Conservation (phyloP, 2,888 invertebrate genomes). For the Nematopogon swammerdamellus region DNA sequence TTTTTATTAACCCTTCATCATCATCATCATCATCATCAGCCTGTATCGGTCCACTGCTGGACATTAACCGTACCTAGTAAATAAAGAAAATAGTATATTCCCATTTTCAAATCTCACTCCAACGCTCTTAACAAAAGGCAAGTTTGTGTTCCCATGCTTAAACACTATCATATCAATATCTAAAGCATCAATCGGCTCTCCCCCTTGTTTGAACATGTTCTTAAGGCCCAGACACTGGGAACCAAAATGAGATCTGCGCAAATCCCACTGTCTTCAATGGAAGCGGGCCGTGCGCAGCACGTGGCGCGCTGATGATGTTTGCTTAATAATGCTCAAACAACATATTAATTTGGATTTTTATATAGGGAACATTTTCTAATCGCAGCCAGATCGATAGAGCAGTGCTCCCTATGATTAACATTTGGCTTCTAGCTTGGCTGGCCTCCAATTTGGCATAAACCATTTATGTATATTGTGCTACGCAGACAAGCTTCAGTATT, state of each 20-base stretch:
- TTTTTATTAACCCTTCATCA: too few relatives aligned
- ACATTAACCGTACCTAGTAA: too few relatives aligned
- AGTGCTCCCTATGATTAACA: too few relatives aligned
- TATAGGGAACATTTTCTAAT: constrained; percentile 26
- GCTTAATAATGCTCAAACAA: constrained; percentile 52
- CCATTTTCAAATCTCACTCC: too few relatives aligned
- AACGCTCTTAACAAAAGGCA: constrained; percentile 7
- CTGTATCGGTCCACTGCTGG: too few relatives aligned
- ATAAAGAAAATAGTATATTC: too few relatives aligned
- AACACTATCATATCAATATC: constrained; percentile 50
- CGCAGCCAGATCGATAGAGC: neutral
- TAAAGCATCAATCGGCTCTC: constrained; percentile 41
- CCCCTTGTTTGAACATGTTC: constrained; percentile 47
- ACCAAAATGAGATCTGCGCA: constrained; percentile 39
- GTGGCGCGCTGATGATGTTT: constrained; percentile 49
- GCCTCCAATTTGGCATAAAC: too few relatives aligned
- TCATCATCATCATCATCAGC: too few relatives aligned
- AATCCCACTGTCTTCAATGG: constrained; percentile 45
- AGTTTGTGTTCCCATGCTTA: constrained; percentile 44
- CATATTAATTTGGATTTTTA: constrained; percentile 51
- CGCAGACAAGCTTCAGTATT: too few relatives aligned
- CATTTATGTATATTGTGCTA: too few relatives aligned
- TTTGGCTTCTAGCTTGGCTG: too few relatives aligned
- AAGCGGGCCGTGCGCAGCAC: constrained; percentile 35
- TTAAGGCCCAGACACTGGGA: constrained; percentile 37